phyloP scores from a whole-genome alignment of 2,797 vertebrate species.

The Tokudaia muenninki region DNA sequence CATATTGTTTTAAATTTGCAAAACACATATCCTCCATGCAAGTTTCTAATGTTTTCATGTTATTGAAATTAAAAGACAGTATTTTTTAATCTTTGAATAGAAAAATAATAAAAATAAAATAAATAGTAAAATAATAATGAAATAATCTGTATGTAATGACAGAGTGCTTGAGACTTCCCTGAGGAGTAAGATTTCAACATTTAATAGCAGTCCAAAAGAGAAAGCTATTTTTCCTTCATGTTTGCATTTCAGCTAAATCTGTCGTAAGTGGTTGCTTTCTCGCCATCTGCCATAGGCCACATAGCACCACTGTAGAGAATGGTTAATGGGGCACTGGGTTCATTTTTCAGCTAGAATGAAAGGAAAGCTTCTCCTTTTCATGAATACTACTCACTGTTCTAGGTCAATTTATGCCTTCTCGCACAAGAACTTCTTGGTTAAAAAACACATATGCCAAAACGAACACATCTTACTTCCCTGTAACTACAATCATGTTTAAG shows the following conservation, averaged over 20 bases:
- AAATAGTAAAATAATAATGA: no score
- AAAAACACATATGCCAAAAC: neutral
- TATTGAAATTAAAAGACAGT: conserved; percentile 58
- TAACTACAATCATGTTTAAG: neutral
- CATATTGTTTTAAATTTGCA: conserved; percentile 51
- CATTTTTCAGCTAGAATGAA: neutral
- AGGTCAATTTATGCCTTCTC: neutral
- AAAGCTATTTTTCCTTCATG: conserved; percentile 27
- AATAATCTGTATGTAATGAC: neutral
- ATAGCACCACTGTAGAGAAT: neutral
- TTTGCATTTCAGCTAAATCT: conserved; percentile 10
- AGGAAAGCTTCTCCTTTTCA: neutral
- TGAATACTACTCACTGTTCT: neutral
- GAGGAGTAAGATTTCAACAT: conserved; percentile 28
- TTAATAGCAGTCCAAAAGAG: conserved; percentile 7
- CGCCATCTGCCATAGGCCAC: neutral
- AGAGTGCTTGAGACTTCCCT: conserved; percentile 26
- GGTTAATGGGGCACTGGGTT: neutral
- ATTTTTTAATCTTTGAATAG: neutral
- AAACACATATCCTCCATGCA: neutral
- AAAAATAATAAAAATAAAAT: no score
- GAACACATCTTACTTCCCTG: neutral
- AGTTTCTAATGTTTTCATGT: conserved; percentile 62
- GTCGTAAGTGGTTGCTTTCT: neutral
- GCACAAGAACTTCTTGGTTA: neutral